phyloP scores from a whole-genome alignment of 2,888 invertebrate genomes.

The Folsomia manolachei region DNA sequence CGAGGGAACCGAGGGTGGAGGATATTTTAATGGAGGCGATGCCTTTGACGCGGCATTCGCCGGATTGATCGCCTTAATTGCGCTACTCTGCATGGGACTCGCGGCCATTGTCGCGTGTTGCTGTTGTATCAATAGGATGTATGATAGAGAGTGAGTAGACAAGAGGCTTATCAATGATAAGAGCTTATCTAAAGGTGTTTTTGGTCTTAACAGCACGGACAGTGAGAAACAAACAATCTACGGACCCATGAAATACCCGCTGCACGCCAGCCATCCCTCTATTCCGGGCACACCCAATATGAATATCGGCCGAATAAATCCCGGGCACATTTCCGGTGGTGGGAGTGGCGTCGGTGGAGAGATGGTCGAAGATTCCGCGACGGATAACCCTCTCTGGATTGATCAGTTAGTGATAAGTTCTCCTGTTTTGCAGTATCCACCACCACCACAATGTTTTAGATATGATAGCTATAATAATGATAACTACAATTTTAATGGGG shows the following conservation, averaged over 20 bases:
- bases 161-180: neutral
- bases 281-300: conserved; percentile 43
- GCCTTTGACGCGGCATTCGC: conserved; percentile 82
- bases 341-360: conserved; percentile 23
- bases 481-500: neutral
- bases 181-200: neutral
- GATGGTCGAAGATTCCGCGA: conserved; percentile 56
- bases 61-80: conserved; percentile 65
- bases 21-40: conserved; percentile 62
- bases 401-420: conserved; percentile 66
- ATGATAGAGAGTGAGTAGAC: conserved; percentile 45
- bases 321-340: conserved; percentile 29
- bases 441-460: neutral
- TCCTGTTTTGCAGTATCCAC: neutral
- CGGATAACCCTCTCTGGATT: conserved; percentile 88
- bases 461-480: conserved; percentile 1
- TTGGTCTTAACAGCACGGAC: conserved; percentile 30
- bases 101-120: conserved; percentile 82
- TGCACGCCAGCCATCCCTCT: conserved; percentile 38
- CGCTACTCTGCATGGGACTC: conserved; percentile 78
- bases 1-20: conserved; percentile 32
- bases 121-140: conserved; percentile 84
- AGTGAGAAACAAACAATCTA: conserved; percentile 36
- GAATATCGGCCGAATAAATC: too few relatives aligned
- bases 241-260: conserved; percentile 43